These are phyloP conservation scores for Aspidoscelis tigris DNA, from an alignment of 2,113 vertebrate species.

Conservation along the genomic window DNA sequence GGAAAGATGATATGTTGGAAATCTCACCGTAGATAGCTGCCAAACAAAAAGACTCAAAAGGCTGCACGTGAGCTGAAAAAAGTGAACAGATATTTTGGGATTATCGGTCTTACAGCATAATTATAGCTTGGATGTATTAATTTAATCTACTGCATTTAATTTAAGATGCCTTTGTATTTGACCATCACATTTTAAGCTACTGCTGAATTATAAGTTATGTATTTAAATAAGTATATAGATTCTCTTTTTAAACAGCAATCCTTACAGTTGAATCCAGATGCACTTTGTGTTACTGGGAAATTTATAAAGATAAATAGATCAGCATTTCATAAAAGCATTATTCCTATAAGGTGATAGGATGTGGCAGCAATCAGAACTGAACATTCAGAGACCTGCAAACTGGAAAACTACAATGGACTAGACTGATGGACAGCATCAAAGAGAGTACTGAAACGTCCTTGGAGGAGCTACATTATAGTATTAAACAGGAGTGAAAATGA, in stretches of 20 bases:
- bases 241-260: neutral
- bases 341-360: neutral
- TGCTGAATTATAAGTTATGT: neutral
- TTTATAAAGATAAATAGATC: neutral
- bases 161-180: neutral
- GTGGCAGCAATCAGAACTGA: neutral
- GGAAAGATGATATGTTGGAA: conserved; percentile 74
- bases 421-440: too few relatives aligned
- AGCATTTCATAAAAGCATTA: neutral
- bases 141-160: neutral
- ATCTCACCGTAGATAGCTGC: conserved; percentile 61
- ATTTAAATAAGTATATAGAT: neutral
- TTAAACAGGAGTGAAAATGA: too few relatives aligned
- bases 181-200: neutral
- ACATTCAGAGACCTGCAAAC: neutral
- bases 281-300: neutral
- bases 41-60: neutral
- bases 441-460: too few relatives aligned
- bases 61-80: neutral
- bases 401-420: too few relatives aligned
- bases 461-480: too few relatives aligned
- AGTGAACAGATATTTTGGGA: neutral
- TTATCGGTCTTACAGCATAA: neutral
- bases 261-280: too few relatives aligned
- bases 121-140: neutral